phyloP scores from a whole-genome alignment of 2,888 invertebrate species.

The Heteromurus nitidus region DNA sequence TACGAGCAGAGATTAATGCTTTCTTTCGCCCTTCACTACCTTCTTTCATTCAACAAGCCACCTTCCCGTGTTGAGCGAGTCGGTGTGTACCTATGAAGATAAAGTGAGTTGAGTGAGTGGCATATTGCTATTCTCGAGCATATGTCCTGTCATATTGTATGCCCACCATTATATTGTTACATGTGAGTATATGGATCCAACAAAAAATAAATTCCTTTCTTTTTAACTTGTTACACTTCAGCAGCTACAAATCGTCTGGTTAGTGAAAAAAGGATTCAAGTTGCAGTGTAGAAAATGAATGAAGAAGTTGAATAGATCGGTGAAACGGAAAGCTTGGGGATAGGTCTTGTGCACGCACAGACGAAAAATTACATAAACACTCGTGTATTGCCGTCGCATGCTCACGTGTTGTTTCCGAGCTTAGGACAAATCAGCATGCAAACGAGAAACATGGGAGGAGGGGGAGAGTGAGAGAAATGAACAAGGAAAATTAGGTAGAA shows the following conservation, averaged over 20 bases:
- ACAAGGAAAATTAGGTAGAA: neutral
- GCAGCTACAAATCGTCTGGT: no score
- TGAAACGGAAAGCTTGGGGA: neutral
- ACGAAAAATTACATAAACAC: neutral
- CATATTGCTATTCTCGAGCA: slow-evolving; percentile 19
- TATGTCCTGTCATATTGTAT: slow-evolving; percentile 4
- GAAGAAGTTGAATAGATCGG: no score
- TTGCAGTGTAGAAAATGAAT: no score
- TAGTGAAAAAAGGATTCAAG: no score
- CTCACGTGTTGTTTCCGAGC: neutral
- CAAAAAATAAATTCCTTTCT: slow-evolving; percentile 7
- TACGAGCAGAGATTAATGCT: slow-evolving; percentile 52
- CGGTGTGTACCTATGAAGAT: neutral
- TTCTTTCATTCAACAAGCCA: slow-evolving; percentile 46
- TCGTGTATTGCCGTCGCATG: neutral
- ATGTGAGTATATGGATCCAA: neutral
- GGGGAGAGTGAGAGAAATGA: neutral
- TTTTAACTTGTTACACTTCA: slow-evolving; percentile 15
- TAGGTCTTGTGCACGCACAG: neutral
- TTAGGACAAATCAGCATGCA: neutral
- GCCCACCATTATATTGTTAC: neutral
- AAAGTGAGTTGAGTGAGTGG: slow-evolving; percentile 11
- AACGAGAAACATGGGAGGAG: no score
- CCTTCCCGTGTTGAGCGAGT: neutral
- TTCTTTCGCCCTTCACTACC: slow-evolving; percentile 54